Conservation (phyloP, 2,797 vertebrate species). For the Schizopygopsis pylzovi region DNA sequence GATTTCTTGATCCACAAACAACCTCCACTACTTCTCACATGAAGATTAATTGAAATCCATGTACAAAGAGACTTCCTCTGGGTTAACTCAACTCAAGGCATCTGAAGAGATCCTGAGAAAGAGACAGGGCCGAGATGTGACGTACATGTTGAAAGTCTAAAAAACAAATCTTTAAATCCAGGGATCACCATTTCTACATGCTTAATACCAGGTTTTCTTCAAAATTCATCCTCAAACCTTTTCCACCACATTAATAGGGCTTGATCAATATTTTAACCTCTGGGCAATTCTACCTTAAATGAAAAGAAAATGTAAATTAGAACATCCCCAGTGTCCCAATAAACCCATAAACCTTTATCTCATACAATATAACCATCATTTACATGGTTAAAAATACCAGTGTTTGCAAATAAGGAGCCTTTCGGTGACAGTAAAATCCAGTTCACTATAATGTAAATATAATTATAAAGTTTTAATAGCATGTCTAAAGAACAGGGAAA, state of each 20-base stretch:
- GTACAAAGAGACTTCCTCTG: background rate
- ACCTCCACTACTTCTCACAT: background rate
- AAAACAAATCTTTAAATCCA: conserved; percentile 56
- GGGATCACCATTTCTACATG: conserved; percentile 48
- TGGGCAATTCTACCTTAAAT: conserved; percentile 56
- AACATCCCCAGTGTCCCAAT: conserved; percentile 46
- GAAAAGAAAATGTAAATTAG: conserved; percentile 54
- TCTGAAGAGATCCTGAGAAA: conserved; percentile 21
- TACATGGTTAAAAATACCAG: conserved; percentile 51
- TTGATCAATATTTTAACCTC: conserved; percentile 57
- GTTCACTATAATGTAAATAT: background rate
- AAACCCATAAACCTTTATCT: conserved; percentile 48
- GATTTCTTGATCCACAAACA: background rate
- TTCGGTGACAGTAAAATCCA: background rate
- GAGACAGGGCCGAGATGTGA: background rate
- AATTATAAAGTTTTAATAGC: background rate
- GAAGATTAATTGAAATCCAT: conserved; percentile 1
- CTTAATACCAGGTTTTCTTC: conserved; percentile 46
- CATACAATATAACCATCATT: conserved; percentile 46
- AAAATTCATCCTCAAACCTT: conserved; percentile 54
- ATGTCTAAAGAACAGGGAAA: background rate
- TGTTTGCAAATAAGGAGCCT: conserved; percentile 29
- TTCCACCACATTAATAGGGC: conserved; percentile 48
- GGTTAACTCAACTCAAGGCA: conserved; percentile 1
- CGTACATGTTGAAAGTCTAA: conserved; percentile 21